These are phyloP conservation scores for Physocephala rufipes DNA, from an alignment of 2,888 invertebrate genomes.

Conservation along the genomic window DNA sequence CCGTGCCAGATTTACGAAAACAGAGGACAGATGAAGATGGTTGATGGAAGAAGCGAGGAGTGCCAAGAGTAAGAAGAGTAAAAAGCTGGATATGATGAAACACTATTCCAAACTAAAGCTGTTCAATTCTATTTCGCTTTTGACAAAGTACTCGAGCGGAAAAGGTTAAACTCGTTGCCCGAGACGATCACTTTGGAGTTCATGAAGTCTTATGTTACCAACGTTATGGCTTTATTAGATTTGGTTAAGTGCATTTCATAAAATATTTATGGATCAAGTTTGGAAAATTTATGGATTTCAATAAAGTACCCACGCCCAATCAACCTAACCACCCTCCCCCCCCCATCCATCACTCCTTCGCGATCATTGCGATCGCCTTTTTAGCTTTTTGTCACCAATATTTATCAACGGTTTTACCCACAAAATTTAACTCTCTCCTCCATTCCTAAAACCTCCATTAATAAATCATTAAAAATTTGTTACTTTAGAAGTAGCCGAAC, in stretches of 20 bases:
- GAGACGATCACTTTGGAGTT: conserved; percentile 2
- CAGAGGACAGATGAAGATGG: conserved; percentile 5
- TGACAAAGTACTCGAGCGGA: conserved; percentile 25
- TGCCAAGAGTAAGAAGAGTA: too few relatives aligned
- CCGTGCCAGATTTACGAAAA: conserved; percentile 21
- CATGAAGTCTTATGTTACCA: not conserved
- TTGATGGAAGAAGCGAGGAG: not conserved
- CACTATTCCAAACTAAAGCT: not conserved
- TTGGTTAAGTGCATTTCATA: conserved; percentile 8
- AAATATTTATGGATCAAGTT: conserved; percentile 3
- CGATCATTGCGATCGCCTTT: too few relatives aligned
- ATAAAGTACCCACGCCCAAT: not conserved
- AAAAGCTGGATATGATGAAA: conserved; percentile 3
- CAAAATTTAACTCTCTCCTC: too few relatives aligned
- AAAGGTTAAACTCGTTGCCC: conserved; percentile 28
- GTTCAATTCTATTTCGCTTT: conserved; percentile 8
- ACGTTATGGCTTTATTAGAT: conserved; percentile 28
- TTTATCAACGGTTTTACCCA: too few relatives aligned
- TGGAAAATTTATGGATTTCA: conserved; percentile 8
- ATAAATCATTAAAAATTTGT: too few relatives aligned
- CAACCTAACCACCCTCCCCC: too few relatives aligned
- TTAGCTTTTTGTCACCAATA: too few relatives aligned
- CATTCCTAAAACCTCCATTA: too few relatives aligned
- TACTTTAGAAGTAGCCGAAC: too few relatives aligned
- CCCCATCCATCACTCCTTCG: too few relatives aligned